phyloP scores from a whole-genome alignment of 2,113 vertebrate species.

The Mesoclemmys tuberculata region DNA sequence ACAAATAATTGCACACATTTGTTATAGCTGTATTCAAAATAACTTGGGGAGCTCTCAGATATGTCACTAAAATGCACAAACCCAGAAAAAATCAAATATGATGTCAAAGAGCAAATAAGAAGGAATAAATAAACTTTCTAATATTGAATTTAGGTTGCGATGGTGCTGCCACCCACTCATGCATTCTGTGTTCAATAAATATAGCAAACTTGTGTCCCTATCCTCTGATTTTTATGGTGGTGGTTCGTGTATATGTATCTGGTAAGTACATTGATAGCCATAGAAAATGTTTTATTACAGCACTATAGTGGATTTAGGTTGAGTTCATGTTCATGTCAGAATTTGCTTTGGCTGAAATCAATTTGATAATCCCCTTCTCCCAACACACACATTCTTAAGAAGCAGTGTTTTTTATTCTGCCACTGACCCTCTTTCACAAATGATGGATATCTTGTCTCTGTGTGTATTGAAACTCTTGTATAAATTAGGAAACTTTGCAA shows the following conservation, averaged over 20 bases:
- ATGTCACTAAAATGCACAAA: neutral
- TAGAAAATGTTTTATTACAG: conserved; percentile 55
- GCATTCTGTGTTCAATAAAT: neutral
- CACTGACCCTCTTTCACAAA: conserved; percentile 56
- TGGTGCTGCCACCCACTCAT: neutral
- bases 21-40: neutral
- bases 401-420: neutral
- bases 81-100: neutral
- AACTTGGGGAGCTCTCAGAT: fast-evolving
- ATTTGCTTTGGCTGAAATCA: conserved; percentile 63
- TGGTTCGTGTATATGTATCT: conserved; percentile 22
- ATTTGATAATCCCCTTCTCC: conserved; percentile 52
- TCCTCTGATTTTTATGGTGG: conserved; percentile 28
- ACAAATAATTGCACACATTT: neutral
- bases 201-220: conserved; percentile 3
- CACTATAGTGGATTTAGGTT: conserved; percentile 34
- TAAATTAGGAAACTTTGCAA: conserved; percentile 49
- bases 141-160: neutral
- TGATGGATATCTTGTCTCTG: conserved; percentile 46
- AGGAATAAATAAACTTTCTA: neutral
- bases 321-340: conserved; percentile 63
- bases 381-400: conserved; percentile 10
- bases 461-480: conserved; percentile 47
- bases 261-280: neutral
- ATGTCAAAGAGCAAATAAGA: neutral